Conservation (phyloP, 2,888 invertebrate genomes). For the Drosophila putrida region DNA sequence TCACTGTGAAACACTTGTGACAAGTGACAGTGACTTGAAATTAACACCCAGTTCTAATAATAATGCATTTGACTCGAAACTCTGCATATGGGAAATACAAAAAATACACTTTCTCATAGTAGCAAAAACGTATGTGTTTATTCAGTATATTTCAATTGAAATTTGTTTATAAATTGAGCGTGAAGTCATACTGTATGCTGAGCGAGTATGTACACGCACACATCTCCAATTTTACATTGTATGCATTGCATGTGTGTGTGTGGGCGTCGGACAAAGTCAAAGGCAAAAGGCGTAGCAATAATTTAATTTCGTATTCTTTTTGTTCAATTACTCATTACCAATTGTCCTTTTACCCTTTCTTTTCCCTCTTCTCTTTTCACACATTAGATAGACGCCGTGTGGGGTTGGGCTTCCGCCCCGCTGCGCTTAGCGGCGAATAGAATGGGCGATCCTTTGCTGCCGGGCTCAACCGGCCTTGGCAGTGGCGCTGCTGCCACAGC, state of each 20-base stretch:
- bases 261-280: constrained; percentile 28
- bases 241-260: constrained; percentile 27
- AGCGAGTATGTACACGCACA: constrained; percentile 12
- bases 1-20: too few species aligned
- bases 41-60: too few species aligned
- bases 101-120: background rate
- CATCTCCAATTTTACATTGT: constrained; percentile 8
- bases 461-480: constrained; percentile 79
- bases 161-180: constrained; percentile 6
- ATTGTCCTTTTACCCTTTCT: constrained; percentile 5
- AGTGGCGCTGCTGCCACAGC: constrained; percentile 64
- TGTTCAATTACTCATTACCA: background rate
- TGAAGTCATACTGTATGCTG: background rate
- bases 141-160: background rate
- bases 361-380: background rate
- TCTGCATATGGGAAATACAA: background rate
- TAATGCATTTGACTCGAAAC: background rate
- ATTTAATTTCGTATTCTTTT: constrained; percentile 1
- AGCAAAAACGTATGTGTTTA: background rate
- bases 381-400: constrained; percentile 95
- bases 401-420: constrained; percentile 95
- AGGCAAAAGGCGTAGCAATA: constrained; percentile 11
- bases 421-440: constrained; percentile 86
- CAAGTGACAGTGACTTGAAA: too few species aligned
- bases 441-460: constrained; percentile 86